Conservation (phyloP, 37 sponge, comb jelly and placozoan species). For the Cliona cf. orientalis region DNA sequence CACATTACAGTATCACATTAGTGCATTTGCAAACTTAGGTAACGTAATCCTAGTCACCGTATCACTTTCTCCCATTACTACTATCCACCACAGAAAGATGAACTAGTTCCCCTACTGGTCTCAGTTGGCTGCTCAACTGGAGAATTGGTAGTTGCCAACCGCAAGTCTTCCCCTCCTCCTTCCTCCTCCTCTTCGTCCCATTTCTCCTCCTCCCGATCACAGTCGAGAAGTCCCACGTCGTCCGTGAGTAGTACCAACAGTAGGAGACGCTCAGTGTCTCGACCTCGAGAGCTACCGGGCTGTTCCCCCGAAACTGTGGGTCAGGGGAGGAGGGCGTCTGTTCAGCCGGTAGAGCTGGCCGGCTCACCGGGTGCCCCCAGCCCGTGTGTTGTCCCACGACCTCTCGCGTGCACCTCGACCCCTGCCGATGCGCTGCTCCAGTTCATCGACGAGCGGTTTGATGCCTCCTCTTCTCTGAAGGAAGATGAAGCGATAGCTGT, state of each 20-base stretch:
- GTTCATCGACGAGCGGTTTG: conserved; percentile 22
- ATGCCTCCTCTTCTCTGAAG: background rate
- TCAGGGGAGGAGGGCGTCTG: background rate
- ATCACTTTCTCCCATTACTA: background rate
- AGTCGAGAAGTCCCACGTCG: background rate
- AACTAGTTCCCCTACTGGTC: conserved; percentile 26
- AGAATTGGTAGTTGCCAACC: background rate
- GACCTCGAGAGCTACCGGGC: conserved; percentile 7
- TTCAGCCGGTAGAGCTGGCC: too few species aligned
- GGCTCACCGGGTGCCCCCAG: background rate
- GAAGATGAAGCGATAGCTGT: conserved; percentile 35
- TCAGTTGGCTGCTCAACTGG: conserved; percentile 24
- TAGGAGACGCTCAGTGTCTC: background rate
- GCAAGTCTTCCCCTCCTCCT: background rate
- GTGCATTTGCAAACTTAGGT: background rate
- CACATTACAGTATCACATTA: background rate
- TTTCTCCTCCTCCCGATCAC: background rate
- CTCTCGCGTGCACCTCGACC: background rate
- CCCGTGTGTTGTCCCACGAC: too few species aligned
- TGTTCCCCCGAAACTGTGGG: background rate
- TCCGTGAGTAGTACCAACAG: background rate
- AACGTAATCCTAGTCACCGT: background rate
- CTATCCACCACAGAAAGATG: conserved; percentile 12
- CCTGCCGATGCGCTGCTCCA: conserved; percentile 28
- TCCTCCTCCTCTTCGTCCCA: background rate